Evolutionary conservation across 2,113 vertebrate species (phyloP), one percentile per base, ranked within the genome.

Genomic region (Tyto alba): DNA sequence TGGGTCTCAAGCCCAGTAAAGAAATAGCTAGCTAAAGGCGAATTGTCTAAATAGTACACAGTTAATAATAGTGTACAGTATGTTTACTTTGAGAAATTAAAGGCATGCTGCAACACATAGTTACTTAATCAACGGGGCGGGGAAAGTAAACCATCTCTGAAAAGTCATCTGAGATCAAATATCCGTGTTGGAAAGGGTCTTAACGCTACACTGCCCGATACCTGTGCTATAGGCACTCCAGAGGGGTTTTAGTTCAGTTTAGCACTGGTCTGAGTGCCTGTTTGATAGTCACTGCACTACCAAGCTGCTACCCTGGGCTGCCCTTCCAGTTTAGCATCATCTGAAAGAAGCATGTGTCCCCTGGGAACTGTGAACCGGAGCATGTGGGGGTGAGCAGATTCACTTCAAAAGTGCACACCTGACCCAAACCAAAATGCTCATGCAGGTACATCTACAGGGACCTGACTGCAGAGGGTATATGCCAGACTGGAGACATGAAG

Each of bases 401-500:
- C 36, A 53, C 2, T 75, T 40, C 55, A 32, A 22, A 90, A 43
- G 19, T 22, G 16, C 17, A 19, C 2, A 3, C 10, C 19, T 68
- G 22, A 47, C 36, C 26, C 17, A 64, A 84, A n/a, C 20, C 7
- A 55, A 76, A 72, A 40, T 14, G 5, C 16, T 25, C 21, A 5
- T 15, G 5, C 18, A 43, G 12, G 17, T 25, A 4, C 22, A 52
- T 3, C 27, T 41, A 8, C 21, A 20, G 17, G 17, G 34, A 26
- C 10, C 1, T 4, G 59, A 34, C 32, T 63, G 52, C 19, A 43
- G 38, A 59, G 10, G 6, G 19, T 59, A 27, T 14, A 4, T 66
- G 50, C 34, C 2, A 2, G 14, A 32, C 36, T 22, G 23, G 30
- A 7, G 41, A 18, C 0, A 0, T 3, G 22, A 62, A 34, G 7